Base-by-base conservation (phyloP, 2,797 vertebrate genomes). In the Karalla daura region DNA sequence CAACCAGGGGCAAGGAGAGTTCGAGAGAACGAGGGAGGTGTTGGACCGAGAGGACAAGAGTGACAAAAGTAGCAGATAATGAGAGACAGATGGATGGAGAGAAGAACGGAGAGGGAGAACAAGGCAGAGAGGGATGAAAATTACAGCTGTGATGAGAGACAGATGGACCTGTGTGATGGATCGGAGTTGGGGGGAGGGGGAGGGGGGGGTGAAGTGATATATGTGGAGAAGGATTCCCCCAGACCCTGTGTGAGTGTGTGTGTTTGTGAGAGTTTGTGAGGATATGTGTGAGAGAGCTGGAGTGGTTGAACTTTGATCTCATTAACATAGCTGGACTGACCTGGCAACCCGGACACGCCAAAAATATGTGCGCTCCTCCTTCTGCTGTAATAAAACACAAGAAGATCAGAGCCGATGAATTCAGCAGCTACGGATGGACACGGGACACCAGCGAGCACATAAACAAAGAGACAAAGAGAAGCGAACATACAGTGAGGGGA, bases 241-340 rank as follows among this genome's bases (percentile, higher is more conserved):
- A n/a, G n/a, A 11, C 46, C 17, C 1, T 43, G 10, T 64, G 32
- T 25, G 43, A 33, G 21, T 54, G 21, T 43, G 30, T 51, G 44
- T 41, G 12, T 61, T 44, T 30, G 54, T 40, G 27, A 17, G 14
- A 12, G 14, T 14, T 33, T 40, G 24, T n/a, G 24, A 13, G 11
- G 14, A 12, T 14, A 28, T 40, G 24, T n/a, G 24, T 10, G 11
- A 11, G 13, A 12, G n/a, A n/a, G 25, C 5, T 1, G 3, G 30
- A 25, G 28, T 24, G n/a, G 62, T 37, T 74, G 50, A 72, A 67
- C 81, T 70, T 63, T 80, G 75, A 88, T 47, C 68, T 84, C 58
- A 46, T 67, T 70, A 74, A 75, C 66, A 75, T 32, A 47, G 36
- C 45, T 69, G 7, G 15, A 54, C 30, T 63, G 61, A 76, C 59